Conservation (phyloP, 2,113 vertebrate genomes). For the Heterochromis multidens region DNA sequence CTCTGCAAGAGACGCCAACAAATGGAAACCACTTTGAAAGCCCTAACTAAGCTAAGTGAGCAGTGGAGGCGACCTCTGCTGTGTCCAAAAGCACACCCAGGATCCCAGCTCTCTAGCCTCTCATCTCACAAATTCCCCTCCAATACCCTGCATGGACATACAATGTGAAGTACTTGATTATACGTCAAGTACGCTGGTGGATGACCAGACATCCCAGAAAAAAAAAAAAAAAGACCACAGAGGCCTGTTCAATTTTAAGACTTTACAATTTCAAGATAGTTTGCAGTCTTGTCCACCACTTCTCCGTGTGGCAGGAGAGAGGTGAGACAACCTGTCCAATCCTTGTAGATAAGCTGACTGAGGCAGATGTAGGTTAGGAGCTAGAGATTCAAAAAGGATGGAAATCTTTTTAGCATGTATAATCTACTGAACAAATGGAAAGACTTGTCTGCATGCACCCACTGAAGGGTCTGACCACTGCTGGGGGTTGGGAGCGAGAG, state of each 20-base stretch:
- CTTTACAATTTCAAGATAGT: neutral
- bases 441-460: constrained; percentile 36
- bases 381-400: constrained; percentile 3
- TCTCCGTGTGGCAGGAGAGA: neutral
- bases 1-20: constrained; percentile 86
- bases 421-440: constrained; percentile 47
- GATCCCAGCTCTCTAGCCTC: constrained; percentile 26
- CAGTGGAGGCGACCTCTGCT: constrained; percentile 2
- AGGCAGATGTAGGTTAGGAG: neutral
- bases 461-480: constrained; percentile 72
- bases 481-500: neutral
- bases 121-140: neutral
- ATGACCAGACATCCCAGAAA: neutral
- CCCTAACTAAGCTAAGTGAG: constrained; percentile 76
- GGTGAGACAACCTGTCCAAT: neutral
- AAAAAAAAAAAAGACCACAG: neutral
- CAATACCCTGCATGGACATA: constrained; percentile 19
- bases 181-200: neutral
- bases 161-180: neutral
- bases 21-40: constrained; percentile 87
- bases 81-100: constrained; percentile 24
- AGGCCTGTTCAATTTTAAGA: constrained; percentile 1
- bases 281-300: neutral
- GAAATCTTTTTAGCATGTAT: constrained; percentile 5
- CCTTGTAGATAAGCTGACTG: neutral